These are phyloP conservation scores for Acronicta alni DNA, from an alignment of 2,888 invertebrate genomes.

Conservation along the genomic window DNA sequence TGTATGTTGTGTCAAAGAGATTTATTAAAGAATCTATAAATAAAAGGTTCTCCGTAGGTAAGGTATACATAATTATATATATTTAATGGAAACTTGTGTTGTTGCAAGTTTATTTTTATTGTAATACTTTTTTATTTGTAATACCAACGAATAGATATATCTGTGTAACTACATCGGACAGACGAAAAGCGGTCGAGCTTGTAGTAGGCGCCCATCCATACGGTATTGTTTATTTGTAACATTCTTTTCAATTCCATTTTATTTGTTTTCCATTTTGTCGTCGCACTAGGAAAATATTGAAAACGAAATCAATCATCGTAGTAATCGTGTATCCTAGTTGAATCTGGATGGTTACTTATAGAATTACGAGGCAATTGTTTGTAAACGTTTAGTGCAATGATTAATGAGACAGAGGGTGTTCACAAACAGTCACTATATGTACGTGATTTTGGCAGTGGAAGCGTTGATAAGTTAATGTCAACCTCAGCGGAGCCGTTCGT, in stretches of 20 bases:
- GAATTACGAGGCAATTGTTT: constrained; percentile 43
- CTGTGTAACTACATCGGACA: constrained; percentile 13
- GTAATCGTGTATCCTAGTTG: constrained; percentile 11
- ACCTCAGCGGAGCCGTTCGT: constrained; percentile 51
- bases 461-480: constrained; percentile 63
- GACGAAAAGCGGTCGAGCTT: constrained; percentile 19
- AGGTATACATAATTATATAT: no score
- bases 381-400: constrained; percentile 56
- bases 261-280: constrained; percentile 60
- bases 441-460: constrained; percentile 51
- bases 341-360: neutral
- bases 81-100: no score
- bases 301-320: constrained; percentile 42
- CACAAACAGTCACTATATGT: constrained; percentile 48
- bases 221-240: constrained; percentile 56
- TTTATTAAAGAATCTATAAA: no score
- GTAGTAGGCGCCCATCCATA: constrained; percentile 25
- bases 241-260: constrained; percentile 53
- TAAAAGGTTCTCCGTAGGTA: no score
- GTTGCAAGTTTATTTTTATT: no score
- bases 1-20: no score
- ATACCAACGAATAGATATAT: neutral
- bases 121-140: neutral
- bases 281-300: constrained; percentile 56
- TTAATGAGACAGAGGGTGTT: constrained; percentile 58